phyloP scores from a whole-genome alignment of 2,888 invertebrate genomes.

The Acanthosepion lycidas region DNA sequence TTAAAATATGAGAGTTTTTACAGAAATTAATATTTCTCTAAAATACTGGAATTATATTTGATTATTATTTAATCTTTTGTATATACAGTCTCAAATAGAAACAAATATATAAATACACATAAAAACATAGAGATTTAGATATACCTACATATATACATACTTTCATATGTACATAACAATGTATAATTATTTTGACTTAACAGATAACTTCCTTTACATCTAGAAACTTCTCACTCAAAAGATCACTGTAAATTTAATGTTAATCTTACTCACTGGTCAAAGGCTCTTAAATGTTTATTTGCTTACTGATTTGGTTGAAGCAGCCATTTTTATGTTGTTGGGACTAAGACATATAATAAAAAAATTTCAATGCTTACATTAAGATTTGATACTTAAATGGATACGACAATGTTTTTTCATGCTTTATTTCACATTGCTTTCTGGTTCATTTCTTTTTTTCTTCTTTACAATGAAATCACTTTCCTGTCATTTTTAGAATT shows the following conservation, averaged over 20 bases:
- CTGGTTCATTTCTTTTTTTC: background rate
- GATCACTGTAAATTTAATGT: slow-evolving; percentile 21
- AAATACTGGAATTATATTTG: too few relatives aligned
- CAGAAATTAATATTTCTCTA: too few relatives aligned
- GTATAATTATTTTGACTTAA: background rate
- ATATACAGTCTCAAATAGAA: too few relatives aligned
- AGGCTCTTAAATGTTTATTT: background rate
- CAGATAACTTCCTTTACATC: background rate
- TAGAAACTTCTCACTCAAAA: background rate
- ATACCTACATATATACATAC: too few relatives aligned
- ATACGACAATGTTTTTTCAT: background rate
- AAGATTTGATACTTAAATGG: slow-evolving; percentile 33
- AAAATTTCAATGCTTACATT: slow-evolving; percentile 8
- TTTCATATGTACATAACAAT: background rate
- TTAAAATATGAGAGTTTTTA: too few relatives aligned
- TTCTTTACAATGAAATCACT: background rate
- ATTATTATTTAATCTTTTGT: too few relatives aligned
- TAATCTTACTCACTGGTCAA: background rate
- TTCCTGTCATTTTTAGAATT: slow-evolving; percentile 4
- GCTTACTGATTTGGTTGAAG: background rate
- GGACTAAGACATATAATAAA: background rate
- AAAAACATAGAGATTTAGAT: too few relatives aligned
- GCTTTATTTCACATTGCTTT: background rate
- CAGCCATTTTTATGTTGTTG: background rate
- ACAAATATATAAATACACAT: too few relatives aligned